Conservation (phyloP, 2,797 vertebrate genomes). For the Percopsis omiscomaycus region DNA sequence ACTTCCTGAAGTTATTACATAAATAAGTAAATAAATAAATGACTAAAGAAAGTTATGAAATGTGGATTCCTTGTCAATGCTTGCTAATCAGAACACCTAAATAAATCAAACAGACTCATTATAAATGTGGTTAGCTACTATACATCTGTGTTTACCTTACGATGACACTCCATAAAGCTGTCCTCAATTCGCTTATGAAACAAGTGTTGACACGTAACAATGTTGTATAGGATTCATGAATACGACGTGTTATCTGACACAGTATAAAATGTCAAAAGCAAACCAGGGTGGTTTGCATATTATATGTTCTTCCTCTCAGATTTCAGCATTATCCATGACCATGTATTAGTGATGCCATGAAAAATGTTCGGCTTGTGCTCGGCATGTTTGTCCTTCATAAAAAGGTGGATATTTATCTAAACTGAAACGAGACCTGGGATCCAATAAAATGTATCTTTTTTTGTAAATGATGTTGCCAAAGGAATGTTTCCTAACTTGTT, state of each 20-base stretch:
- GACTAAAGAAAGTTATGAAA: too few species aligned
- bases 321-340: slow-evolving; percentile 9
- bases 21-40: too few species aligned
- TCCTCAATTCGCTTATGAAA: neutral
- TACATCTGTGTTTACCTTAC: neutral
- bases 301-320: slow-evolving; percentile 5
- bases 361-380: slow-evolving; percentile 25
- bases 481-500: neutral
- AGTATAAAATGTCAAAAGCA: neutral
- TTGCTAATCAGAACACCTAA: too few species aligned
- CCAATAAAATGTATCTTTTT: slow-evolving; percentile 8
- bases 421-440: slow-evolving; percentile 14
- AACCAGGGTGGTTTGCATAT: neutral
- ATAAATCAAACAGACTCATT: too few species aligned
- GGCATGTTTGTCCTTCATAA: slow-evolving; percentile 6
- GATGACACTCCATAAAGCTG: neutral
- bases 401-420: slow-evolving; percentile 11
- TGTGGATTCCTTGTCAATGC: too few species aligned
- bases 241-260: slow-evolving; percentile 3
- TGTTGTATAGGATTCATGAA: neutral
- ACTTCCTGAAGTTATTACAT: too few species aligned
- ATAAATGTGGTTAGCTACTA: too few species aligned
- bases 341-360: slow-evolving; percentile 19
- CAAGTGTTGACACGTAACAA: neutral
- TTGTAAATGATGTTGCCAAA: slow-evolving; percentile 4